phyloP scores from a whole-genome alignment of 2,888 invertebrate genomes.

The Lycophotia porphyrea region DNA sequence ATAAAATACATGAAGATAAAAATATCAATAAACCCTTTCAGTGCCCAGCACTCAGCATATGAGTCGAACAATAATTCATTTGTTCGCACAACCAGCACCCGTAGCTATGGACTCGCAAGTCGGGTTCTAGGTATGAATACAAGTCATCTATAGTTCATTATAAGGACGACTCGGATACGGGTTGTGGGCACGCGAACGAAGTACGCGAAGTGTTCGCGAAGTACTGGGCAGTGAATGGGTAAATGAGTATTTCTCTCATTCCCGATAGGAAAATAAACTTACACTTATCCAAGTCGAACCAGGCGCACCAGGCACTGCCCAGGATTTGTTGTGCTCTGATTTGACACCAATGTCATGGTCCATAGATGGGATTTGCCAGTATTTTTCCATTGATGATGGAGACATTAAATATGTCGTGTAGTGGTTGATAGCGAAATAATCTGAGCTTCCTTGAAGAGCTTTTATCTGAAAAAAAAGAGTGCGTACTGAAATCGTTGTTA shows the following conservation, averaged over 20 bases:
- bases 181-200: too few relatives aligned
- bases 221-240: too few relatives aligned
- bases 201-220: too few relatives aligned
- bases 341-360: slow-evolving; percentile 83
- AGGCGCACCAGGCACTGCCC: slow-evolving; percentile 83
- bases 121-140: too few relatives aligned
- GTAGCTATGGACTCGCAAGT: too few relatives aligned
- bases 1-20: neutral
- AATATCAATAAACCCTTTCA: too few relatives aligned
- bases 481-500: neutral
- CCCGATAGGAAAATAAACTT: slow-evolving; percentile 12
- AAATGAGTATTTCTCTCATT: neutral
- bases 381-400: slow-evolving; percentile 75
- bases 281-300: slow-evolving; percentile 84
- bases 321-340: slow-evolving; percentile 78
- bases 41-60: too few relatives aligned
- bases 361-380: slow-evolving; percentile 78
- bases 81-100: too few relatives aligned
- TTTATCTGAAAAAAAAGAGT: slow-evolving; percentile 73
- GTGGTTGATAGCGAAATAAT: slow-evolving; percentile 91
- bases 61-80: too few relatives aligned
- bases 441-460: slow-evolving; percentile 84
- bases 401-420: slow-evolving; percentile 87
- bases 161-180: too few relatives aligned
- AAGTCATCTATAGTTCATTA: too few relatives aligned